phyloP scores from a whole-genome alignment of 2,888 invertebrate species.

The Lampropteryx suffumata region DNA sequence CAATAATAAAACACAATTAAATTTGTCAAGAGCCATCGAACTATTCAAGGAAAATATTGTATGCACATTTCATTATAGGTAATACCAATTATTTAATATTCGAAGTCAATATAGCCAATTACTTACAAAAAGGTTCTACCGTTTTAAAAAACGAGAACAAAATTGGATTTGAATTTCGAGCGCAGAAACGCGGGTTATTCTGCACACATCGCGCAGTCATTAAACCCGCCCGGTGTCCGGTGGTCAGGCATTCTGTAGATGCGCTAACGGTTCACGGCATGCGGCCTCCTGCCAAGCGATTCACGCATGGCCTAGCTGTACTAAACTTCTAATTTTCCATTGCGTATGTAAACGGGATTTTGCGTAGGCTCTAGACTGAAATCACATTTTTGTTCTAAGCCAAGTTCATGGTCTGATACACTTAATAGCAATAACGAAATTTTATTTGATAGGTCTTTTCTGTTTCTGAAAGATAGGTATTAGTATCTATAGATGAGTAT shows the following conservation, averaged over 20 bases:
- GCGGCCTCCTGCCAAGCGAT: slow-evolving; percentile 21
- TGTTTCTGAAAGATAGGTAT: too few species aligned
- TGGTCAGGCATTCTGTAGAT: slow-evolving; percentile 27
- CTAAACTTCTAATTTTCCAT: slow-evolving; percentile 30
- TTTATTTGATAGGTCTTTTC: too few species aligned
- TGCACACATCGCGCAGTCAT: slow-evolving; percentile 25
- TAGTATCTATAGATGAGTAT: too few species aligned
- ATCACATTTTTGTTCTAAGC: neutral
- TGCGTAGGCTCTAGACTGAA: slow-evolving; percentile 7
- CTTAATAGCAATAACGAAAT: too few species aligned
- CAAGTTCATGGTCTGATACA: neutral
- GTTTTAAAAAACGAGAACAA: slow-evolving; percentile 7
- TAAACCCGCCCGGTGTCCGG: slow-evolving; percentile 26
- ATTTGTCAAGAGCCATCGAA: too few species aligned
- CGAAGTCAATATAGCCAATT: slow-evolving; percentile 1
- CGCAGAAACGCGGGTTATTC: slow-evolving; percentile 22
- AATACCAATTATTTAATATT: too few species aligned
- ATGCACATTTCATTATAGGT: neutral
- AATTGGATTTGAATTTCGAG: slow-evolving; percentile 19
- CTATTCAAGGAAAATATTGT: too few species aligned
- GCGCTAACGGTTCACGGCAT: slow-evolving; percentile 24
- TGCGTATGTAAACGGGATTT: slow-evolving; percentile 31
- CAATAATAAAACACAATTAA: too few species aligned
- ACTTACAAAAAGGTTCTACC: neutral
- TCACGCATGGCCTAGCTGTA: slow-evolving; percentile 29